Evolutionary conservation across 1,140 invertebrate genomes (phyloP).

Genomic region (Kradibia gibbosae): DNA sequence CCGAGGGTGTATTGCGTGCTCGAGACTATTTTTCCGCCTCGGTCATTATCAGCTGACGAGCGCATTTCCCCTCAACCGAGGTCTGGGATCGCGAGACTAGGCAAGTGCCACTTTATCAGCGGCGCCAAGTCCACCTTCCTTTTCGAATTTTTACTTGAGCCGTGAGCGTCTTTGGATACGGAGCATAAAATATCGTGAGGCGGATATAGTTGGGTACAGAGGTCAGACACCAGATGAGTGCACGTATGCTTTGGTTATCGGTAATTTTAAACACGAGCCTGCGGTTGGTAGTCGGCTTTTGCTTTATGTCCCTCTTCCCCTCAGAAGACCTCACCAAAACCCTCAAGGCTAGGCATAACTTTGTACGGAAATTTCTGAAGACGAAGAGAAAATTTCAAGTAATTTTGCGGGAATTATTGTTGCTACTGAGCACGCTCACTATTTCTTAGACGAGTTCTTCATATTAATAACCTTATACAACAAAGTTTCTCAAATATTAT

Average conservation of each 20-base stretch:
- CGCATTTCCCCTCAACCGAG: background rate
- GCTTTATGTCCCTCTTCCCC: background rate
- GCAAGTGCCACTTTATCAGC: slow-evolving; percentile 17
- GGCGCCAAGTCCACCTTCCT: background rate
- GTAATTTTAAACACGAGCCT: background rate
- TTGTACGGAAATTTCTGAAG: background rate
- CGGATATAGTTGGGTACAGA: background rate
- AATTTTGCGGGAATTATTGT: too few relatives aligned
- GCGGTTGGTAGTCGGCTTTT: background rate
- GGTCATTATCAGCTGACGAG: slow-evolving; percentile 11
- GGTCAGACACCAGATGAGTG: background rate
- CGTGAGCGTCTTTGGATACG: background rate
- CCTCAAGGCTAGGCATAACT: too few relatives aligned
- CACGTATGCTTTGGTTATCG: background rate
- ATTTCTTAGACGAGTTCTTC: too few relatives aligned
- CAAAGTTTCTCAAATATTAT: too few relatives aligned
- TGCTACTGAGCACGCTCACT: too few relatives aligned
- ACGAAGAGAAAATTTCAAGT: too few relatives aligned
- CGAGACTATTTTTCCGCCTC: slow-evolving; percentile 16
- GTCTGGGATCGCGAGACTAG: background rate
- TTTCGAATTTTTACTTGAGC: background rate
- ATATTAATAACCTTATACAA: too few relatives aligned
- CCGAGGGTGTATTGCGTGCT: slow-evolving; percentile 7
- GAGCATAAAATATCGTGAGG: background rate
- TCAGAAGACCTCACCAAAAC: too few relatives aligned